phyloP scores from a whole-genome alignment of 2,888 invertebrate species.

The Ferrisia virgata region DNA sequence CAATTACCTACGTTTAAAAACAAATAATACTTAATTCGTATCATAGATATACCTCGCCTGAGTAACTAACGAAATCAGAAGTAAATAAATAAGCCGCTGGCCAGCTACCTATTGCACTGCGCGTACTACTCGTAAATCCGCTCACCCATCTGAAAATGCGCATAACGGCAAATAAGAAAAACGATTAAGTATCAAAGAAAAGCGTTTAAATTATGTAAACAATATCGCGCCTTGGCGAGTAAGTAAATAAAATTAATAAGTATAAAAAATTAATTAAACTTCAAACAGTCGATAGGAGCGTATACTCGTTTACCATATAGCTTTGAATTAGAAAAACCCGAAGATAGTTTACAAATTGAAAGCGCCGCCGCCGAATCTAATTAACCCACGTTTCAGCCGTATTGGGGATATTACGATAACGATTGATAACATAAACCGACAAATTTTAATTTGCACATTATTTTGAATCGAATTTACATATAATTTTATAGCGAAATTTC shows the following conservation, averaged over 20 bases:
- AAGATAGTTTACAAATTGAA: neutral
- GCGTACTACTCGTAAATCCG: too few relatives aligned
- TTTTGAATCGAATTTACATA: slow-evolving; percentile 25
- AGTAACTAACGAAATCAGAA: too few relatives aligned
- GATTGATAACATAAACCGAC: slow-evolving; percentile 20
- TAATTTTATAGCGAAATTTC: slow-evolving; percentile 16
- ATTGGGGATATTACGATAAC: slow-evolving; percentile 19
- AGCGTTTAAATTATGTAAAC: slow-evolving; percentile 13
- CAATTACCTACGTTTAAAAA: too few relatives aligned
- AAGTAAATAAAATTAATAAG: neutral
- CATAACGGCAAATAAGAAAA: too few relatives aligned
- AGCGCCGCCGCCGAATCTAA: neutral
- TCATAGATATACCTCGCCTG: too few relatives aligned
- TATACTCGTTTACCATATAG: neutral
- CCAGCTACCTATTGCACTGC: too few relatives aligned
- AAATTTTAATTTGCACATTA: slow-evolving; percentile 26
- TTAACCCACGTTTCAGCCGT: neutral
- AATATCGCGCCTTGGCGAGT: too few relatives aligned
- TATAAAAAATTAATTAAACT: neutral
- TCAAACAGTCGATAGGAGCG: neutral
- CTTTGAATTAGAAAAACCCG: neutral
- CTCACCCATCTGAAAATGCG: too few relatives aligned
- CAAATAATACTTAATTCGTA: too few relatives aligned
- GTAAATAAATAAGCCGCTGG: too few relatives aligned
- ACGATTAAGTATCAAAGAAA: too few relatives aligned